Percentiles rank a stretch among this genome's conserved stretches.
Conservation (phyloP, 2,888 invertebrate species). For the Axea sp. region DNA sequence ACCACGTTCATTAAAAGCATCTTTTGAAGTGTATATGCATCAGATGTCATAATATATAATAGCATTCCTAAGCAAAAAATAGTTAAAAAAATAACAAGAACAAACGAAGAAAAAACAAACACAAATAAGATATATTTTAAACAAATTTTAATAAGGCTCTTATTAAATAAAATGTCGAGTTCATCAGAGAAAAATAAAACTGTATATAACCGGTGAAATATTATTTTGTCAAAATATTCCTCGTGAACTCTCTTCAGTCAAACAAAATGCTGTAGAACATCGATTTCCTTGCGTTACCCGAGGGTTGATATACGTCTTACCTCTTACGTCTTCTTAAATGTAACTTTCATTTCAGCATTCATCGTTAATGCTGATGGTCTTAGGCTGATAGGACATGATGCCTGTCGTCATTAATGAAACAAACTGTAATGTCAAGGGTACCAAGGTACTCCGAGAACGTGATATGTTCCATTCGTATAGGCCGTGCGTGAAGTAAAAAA, state of each 20-base stretch:
- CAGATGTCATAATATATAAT: conserved; percentile 9
- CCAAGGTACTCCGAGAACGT: conserved; percentile 43
- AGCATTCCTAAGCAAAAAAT: background rate
- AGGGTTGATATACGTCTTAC: conserved; percentile 51
- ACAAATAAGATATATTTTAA: conserved; percentile 1
- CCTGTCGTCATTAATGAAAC: conserved; percentile 54
- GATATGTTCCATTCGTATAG: conserved; percentile 52
- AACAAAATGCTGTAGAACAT: conserved; percentile 42
- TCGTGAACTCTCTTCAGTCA: conserved; percentile 6
- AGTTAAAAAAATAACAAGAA: background rate
- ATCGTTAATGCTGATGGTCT: conserved; percentile 50
- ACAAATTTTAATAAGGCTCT: conserved; percentile 38
- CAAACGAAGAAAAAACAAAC: background rate
- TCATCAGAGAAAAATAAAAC: conserved; percentile 12
- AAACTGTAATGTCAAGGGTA: conserved; percentile 55
- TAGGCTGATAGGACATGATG: conserved; percentile 48
- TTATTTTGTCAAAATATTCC: conserved; percentile 42
- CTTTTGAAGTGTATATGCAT: background rate
- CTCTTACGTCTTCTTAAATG: conserved; percentile 47
- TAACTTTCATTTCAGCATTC: conserved; percentile 51
- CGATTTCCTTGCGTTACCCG: conserved; percentile 42
- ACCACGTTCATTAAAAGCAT: conserved; percentile 39
- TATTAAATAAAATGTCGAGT: conserved; percentile 19
- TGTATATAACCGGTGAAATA: background rate
- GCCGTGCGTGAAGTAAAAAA: conserved; percentile 69